Evolutionary conservation across 2,888 invertebrate genomes (phyloP).

Genomic region (Horisme vitalbata): DNA sequence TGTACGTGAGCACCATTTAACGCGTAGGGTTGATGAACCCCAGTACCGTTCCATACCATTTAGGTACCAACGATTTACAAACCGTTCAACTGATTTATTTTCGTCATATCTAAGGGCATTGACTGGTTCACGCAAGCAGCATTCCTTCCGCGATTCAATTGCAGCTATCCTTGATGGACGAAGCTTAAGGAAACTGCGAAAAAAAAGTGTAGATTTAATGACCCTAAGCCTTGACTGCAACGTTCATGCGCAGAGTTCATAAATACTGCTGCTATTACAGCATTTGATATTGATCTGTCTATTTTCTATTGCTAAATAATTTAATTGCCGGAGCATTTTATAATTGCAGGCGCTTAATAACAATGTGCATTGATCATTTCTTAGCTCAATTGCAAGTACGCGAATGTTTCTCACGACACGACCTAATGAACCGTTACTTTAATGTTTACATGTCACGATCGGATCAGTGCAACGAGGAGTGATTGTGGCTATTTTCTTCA

Average conservation of each 20-base stretch:
- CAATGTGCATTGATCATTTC: conserved; percentile 27
- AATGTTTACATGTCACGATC: conserved; percentile 6
- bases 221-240: conserved; percentile 6
- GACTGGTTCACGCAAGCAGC: conserved; percentile 26
- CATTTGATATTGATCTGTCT: conserved; percentile 15
- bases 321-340: conserved; percentile 22
- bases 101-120: conserved; percentile 35
- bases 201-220: conserved; percentile 3
- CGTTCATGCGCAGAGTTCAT: conserved; percentile 1
- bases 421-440: conserved; percentile 24
- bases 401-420: conserved; percentile 25
- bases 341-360: conserved; percentile 23
- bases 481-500: conserved; percentile 37
- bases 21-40: conserved; percentile 63
- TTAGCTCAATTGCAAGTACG: conserved; percentile 20
- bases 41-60: conserved; percentile 53
- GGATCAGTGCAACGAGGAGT: conserved; percentile 14
- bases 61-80: conserved; percentile 37
- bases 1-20: conserved; percentile 59
- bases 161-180: conserved; percentile 28
- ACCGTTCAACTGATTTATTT: conserved; percentile 37
- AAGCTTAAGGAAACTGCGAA: conserved; percentile 13
- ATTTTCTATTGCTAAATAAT: conserved; percentile 22
- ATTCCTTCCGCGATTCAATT: conserved; percentile 33
- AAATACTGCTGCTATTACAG: conserved; percentile 2